These are phyloP conservation scores for Sphenopsis melanotis DNA, from an alignment of 2,797 vertebrate genomes.

Conservation along the genomic window DNA sequence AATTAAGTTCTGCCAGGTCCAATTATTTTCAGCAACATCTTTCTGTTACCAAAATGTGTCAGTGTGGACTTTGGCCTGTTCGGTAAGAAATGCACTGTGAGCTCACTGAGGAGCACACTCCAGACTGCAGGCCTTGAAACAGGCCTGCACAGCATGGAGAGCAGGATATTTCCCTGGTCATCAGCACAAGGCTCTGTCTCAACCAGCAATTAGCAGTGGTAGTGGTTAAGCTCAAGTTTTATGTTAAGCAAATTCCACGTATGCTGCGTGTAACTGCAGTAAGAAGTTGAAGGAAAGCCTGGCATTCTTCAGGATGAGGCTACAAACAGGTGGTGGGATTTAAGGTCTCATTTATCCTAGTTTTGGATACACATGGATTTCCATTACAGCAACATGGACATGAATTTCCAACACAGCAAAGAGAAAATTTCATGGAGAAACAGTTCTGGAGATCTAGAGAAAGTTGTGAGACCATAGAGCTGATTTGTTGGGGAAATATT, in stretches of 20 bases:
- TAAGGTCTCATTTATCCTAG: neutral
- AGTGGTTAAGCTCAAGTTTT: neutral
- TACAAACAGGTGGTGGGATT: neutral
- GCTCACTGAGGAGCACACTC: conserved; percentile 25
- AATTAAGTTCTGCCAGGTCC: conserved; percentile 67
- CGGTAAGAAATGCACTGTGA: conserved; percentile 25
- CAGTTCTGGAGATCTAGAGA: neutral
- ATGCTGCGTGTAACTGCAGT: neutral
- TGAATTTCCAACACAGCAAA: neutral
- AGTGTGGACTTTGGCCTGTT: conserved; percentile 64
- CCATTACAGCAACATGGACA: neutral
- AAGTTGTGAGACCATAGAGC: neutral
- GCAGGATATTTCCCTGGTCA: neutral
- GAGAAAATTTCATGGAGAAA: neutral
- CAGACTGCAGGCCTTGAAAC: neutral
- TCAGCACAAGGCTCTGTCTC: neutral
- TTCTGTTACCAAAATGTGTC: conserved; percentile 68
- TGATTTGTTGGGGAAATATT: neutral
- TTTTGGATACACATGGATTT: neutral
- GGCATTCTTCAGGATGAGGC: neutral
- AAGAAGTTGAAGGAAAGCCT: neutral
- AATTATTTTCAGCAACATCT: conserved; percentile 80
- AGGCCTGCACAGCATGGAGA: neutral
- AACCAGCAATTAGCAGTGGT: neutral
- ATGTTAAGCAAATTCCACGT: neutral